These are phyloP conservation scores for Laticauda laticaudata DNA, from an alignment of 2,113 vertebrate species.

Conservation along the genomic window DNA sequence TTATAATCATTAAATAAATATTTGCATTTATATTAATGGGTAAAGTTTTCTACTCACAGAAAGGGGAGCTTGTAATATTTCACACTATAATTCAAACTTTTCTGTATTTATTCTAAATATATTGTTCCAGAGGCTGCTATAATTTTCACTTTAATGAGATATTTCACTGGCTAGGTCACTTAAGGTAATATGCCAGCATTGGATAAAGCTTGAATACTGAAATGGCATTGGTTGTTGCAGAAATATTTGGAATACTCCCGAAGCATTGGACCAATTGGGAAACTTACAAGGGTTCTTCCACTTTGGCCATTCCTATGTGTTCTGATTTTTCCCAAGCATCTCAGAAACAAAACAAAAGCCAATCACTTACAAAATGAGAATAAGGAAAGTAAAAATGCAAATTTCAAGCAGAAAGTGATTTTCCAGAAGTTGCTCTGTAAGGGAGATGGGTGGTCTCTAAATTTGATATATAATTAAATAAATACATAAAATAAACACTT, in stretches of 20 bases:
- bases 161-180: not conserved
- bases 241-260: not conserved
- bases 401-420: not conserved
- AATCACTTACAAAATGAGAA: not conserved
- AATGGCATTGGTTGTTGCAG: not conserved
- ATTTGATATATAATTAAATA: not conserved
- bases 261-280: not conserved
- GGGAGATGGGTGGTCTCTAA: not conserved
- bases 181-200: not conserved
- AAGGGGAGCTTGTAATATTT: not conserved
- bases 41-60: not conserved
- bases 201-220: not conserved
- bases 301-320: not conserved
- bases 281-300: not conserved
- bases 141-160: not conserved
- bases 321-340: not conserved
- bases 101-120: not conserved
- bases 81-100: not conserved
- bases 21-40: not conserved
- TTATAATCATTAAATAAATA: slow-evolving; percentile 15
- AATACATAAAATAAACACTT: not conserved
- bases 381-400: not conserved
- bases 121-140: not conserved
- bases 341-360: not conserved
- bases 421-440: not conserved